Evolutionary conservation across 2,797 vertebrate species (phyloP), one percentile per base, ranked within the genome.

Genomic region (Rhincodon typus): DNA sequence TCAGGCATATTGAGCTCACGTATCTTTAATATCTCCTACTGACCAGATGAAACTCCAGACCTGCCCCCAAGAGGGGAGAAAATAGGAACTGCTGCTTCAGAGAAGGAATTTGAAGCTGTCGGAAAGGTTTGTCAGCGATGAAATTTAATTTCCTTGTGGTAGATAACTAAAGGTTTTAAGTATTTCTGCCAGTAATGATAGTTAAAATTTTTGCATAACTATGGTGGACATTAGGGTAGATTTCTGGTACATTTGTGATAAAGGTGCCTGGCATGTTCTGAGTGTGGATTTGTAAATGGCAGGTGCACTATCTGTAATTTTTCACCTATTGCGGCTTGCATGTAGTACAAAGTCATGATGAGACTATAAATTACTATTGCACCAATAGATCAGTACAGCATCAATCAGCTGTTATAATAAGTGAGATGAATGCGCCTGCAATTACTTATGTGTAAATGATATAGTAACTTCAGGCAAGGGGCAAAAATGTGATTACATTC

Each of bases 1-100:
- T n/a, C 30, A 66, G 25, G 38, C 5, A 15, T 23, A 10, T 42
- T 94, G 67, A 72, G 50, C 72, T 69, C 19, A 70, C 8, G 5
- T 5, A 30, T 27, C n/a, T 72, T 72, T 72, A 67, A 72, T 94
- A 72, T 15, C 2, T 57, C 50, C 57, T 27, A 53, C 1, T 8
- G 86, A 96, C 19, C 96, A 98, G 98, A 98, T 53, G 91, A 96
- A 10, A 66, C 96, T 0, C 97, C 97, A 0, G 5, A 95, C 30
- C 95, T 98, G 62, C 96, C 87, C 0, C 96, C 97, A 30, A 97
- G 98, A 34, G 98, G 97, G 42, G 97, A 97, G 96, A 97, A 98
- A 95, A 98, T 96, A 0, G 98, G 98, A 34, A 97, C 97, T 88
- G 97, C 98, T 0, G 98, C 98, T 94, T 97, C 97, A 0, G 96